Evolutionary conservation across 1,140 invertebrate genomes (phyloP).

Genomic region (Trinorchestia longiramus): DNA sequence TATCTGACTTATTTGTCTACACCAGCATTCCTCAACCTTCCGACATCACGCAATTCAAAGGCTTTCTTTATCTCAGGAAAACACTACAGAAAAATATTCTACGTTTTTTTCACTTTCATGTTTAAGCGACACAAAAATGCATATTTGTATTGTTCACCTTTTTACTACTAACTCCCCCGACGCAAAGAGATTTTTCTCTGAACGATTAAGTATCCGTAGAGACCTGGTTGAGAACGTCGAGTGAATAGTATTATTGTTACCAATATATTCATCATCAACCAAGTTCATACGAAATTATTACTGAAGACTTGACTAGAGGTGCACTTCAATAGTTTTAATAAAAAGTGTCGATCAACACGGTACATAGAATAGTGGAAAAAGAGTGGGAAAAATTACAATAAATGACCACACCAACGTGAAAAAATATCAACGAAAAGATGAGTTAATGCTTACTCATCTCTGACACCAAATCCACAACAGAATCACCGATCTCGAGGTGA

Average conservation of each 20-base stretch:
- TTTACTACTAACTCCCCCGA: background rate
- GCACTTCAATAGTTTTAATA: background rate
- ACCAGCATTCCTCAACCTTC: background rate
- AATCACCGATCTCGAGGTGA: too few species aligned
- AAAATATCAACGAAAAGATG: background rate
- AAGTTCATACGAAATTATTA: background rate
- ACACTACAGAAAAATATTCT: background rate
- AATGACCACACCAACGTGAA: background rate
- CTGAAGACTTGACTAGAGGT: background rate
- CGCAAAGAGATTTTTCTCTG: background rate
- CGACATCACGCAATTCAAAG: background rate
- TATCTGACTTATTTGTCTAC: background rate
- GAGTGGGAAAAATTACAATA: background rate
- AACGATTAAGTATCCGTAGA: background rate
- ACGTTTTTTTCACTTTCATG: background rate
- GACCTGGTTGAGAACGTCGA: background rate
- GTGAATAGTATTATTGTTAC: background rate
- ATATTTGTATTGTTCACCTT: background rate
- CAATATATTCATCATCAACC: background rate
- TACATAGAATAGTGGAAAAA: background rate
- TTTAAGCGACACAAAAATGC: background rate
- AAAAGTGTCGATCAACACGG: background rate
- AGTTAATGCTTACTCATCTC: background rate
- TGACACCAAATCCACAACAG: background rate
- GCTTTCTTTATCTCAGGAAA: background rate